These are phyloP conservation scores for Brotogeris chrysoptera DNA, from an alignment of 2,797 vertebrate species.

Conservation along the genomic window DNA sequence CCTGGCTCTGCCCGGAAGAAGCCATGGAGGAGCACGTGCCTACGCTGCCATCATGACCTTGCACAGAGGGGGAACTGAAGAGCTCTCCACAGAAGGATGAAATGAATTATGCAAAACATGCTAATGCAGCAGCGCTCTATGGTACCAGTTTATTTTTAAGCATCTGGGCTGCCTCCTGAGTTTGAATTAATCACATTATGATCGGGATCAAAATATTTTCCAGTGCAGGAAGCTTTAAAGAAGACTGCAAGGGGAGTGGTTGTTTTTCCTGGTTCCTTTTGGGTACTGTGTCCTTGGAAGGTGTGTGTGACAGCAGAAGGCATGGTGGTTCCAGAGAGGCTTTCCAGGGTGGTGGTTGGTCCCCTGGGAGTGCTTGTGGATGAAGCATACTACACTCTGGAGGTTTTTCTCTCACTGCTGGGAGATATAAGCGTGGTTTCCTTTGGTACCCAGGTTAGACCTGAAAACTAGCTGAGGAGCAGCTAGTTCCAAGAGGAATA, in stretches of 20 bases:
- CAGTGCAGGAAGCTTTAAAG: background rate
- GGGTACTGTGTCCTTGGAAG: fast-evolving
- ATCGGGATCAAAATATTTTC: background rate
- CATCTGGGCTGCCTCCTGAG: background rate
- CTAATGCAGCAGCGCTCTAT: background rate
- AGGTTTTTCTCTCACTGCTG: background rate
- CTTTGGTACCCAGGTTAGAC: background rate
- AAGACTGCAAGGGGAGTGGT: fast-evolving
- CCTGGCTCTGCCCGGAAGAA: background rate
- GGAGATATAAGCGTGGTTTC: background rate
- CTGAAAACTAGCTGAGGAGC: background rate
- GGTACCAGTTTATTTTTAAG: background rate
- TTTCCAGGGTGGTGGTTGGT: background rate
- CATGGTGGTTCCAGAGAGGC: fast-evolving
- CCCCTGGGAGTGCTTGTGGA: fast-evolving
- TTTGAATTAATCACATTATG: background rate
- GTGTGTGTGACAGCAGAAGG: background rate
- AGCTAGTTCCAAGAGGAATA: background rate
- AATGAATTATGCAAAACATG: background rate
- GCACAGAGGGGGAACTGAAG: background rate
- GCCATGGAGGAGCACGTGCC: background rate
- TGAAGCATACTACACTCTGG: fast-evolving
- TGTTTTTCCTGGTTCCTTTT: background rate
- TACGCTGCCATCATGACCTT: background rate
- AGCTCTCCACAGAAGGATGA: background rate